Conservation (phyloP, 2,113 vertebrate species). For the Suncus etruscus region DNA sequence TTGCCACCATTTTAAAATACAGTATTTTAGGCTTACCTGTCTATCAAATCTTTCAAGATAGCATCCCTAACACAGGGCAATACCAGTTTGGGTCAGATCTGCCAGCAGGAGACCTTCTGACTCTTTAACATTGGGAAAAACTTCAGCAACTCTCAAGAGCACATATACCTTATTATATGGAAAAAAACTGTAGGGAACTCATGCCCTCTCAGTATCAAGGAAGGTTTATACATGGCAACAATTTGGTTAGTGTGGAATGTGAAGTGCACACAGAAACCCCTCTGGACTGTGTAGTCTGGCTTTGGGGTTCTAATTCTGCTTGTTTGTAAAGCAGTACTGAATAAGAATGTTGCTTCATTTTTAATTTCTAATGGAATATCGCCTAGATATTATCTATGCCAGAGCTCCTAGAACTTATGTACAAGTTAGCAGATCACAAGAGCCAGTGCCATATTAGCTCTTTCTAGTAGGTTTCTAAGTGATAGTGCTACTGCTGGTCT, state of each 20-base stretch:
- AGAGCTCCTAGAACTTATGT: background rate
- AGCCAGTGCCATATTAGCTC: background rate
- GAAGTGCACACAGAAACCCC: background rate
- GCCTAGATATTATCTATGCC: background rate
- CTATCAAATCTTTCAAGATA: slow-evolving; percentile 94
- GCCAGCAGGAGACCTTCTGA: slow-evolving; percentile 92
- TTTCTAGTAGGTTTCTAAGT: background rate
- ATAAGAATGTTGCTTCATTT: background rate
- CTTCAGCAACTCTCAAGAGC: slow-evolving; percentile 94
- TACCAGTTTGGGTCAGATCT: slow-evolving; percentile 94
- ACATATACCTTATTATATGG: slow-evolving; percentile 90
- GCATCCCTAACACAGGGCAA: slow-evolving; percentile 93
- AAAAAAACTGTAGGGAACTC: slow-evolving; percentile 80
- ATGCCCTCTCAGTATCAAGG: background rate
- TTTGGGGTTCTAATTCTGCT: background rate
- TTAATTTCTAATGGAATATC: background rate
- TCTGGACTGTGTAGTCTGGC: background rate
- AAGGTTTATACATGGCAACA: background rate
- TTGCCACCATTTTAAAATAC: too few relatives aligned
- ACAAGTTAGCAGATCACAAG: background rate
- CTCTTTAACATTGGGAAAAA: slow-evolving; percentile 94
- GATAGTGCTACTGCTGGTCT: background rate
- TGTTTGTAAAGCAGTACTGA: background rate
- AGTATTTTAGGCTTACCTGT: too few relatives aligned
- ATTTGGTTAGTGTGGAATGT: background rate